These are phyloP conservation scores for Archivesica marissinica DNA, from an alignment of 1,140 invertebrate genomes.

Conservation along the genomic window DNA sequence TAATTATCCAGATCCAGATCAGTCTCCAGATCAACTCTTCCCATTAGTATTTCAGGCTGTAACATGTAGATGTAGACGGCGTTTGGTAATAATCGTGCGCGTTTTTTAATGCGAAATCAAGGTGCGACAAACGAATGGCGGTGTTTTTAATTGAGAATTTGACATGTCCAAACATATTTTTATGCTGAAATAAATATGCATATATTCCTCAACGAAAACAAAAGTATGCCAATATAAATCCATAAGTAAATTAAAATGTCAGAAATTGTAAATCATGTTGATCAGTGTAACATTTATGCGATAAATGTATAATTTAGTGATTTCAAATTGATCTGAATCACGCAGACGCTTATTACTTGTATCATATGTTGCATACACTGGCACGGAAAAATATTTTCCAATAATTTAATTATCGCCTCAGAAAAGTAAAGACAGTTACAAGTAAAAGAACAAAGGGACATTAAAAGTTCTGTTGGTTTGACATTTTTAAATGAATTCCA, in stretches of 20 bases:
- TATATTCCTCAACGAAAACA: not conserved
- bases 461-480: not conserved
- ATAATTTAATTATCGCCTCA: conserved; percentile 11
- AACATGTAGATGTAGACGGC: too few species aligned
- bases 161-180: conserved; percentile 31
- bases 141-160: conserved; percentile 22
- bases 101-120: not conserved
- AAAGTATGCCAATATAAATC: not conserved
- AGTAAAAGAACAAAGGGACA: not conserved
- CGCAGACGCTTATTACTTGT: not conserved
- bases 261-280: not conserved
- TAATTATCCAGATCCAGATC: too few species aligned
- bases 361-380: not conserved
- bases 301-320: not conserved
- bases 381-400: not conserved
- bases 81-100: too few species aligned
- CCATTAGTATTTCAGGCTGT: too few species aligned
- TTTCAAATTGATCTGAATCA: not conserved
- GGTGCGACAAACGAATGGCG: conserved; percentile 29
- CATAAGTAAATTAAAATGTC: not conserved
- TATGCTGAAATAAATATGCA: not conserved
- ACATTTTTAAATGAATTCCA: not conserved
- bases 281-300: not conserved
- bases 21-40: too few species aligned
- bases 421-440: not conserved